A percentile compares a stretch with the other conserved stretches of the same genome.
Conservation (phyloP, 2,113 vertebrate species). For the Tupaia tana region DNA sequence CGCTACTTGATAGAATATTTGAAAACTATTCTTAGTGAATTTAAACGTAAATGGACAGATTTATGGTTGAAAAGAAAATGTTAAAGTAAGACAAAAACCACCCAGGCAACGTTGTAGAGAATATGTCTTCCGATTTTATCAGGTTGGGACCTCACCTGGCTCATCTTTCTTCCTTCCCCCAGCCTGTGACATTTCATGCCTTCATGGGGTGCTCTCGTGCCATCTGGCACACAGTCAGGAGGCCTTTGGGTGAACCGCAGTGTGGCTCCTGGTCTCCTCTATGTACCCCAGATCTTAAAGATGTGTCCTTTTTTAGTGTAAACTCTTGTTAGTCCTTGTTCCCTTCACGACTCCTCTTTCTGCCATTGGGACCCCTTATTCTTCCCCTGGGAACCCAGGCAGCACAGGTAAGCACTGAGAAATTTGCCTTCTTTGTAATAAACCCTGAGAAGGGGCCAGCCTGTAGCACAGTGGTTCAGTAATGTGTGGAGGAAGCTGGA, state of each 20-base stretch:
- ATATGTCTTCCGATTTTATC: neutral
- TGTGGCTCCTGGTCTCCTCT: neutral
- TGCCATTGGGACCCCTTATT: neutral
- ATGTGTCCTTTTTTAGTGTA: neutral
- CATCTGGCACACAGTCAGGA: neutral
- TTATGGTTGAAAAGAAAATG: neutral
- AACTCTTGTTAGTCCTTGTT: neutral
- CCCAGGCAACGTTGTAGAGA: neutral
- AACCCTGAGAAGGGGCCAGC: neutral
- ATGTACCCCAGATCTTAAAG: neutral
- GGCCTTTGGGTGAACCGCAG: neutral
- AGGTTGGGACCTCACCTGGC: accelerated
- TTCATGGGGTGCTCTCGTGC: accelerated
- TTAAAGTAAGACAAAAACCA: neutral
- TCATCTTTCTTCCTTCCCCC: accelerated
- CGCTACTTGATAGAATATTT: neutral
- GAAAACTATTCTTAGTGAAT: neutral
- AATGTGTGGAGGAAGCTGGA: no score
- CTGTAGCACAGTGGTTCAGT: no score
- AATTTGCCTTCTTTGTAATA: neutral
- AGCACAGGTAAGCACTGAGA: neutral
- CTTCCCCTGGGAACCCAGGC: neutral
- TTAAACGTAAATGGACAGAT: neutral
- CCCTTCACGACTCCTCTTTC: neutral
- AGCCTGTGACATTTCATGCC: accelerated